Base-by-base conservation (phyloP, 35 echinoderm and acorn worm genomes). In the Apostichopus californicus region DNA sequence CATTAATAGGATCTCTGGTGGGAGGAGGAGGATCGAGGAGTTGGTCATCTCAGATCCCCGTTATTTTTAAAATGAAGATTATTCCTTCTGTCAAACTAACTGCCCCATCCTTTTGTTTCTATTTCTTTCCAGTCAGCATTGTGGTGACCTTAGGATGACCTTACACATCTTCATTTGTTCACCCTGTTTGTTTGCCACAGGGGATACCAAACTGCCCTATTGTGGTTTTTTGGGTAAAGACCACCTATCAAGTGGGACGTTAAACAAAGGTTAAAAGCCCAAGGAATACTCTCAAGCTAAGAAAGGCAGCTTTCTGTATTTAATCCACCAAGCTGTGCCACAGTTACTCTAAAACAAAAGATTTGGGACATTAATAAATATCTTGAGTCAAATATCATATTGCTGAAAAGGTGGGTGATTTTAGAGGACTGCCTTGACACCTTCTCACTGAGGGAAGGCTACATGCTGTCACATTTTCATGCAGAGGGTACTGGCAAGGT, bases 121-220 rank as follows among this genome's bases (percentile, higher is more conserved):
- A 14, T 56, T 56, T 54, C 5, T 81, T 26, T 81, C 53, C 18
- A 54, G 12, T 56, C 8, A 56, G 46, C 15, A 3, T 57, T 83
- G 10, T n/a, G 7, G 80, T 83, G 80, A 83, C 80, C 80, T 83
- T 83, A 55, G 5, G 21, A 55, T 83, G 80, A 83, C 80, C 80
- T 83, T 83, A 83, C 80, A 83, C 52, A 57, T 83, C 80, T 83
- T n/a, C 54, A 83, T 83, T 83, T 83, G 80, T 83, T 83, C 14
- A 12, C 17, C 46, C 56, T 73, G 71, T 56, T 83, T 55, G 52
- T 83, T 55, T 83, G 80, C 80, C 80, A 83, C 80, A 83, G 52
- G 80, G 80, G 80, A 83, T 83, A 56, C 56, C 56, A 55, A 83
- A 83, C 80, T 83, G 56, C 15, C 52, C 80, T 57, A n/a, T 56